A percentile compares a stretch with the other conserved stretches of the same genome.
These are phyloP conservation scores for Meloe dianella DNA, from an alignment of 2,888 invertebrate genomes.

Conservation along the genomic window DNA sequence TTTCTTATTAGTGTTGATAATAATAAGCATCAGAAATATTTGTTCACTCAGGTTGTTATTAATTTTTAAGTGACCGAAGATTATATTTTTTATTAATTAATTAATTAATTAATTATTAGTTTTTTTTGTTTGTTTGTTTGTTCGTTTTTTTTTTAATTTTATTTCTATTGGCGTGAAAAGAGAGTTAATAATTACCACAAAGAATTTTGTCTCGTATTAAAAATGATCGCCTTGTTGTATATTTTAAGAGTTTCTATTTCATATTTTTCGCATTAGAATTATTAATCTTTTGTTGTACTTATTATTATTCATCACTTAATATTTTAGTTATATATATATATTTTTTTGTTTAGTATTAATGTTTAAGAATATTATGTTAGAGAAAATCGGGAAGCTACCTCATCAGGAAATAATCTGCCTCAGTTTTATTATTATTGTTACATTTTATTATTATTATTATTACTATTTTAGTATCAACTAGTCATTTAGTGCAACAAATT, in stretches of 20 bases:
- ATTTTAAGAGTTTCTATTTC: conserved; percentile 18
- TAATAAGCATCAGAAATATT: conserved; percentile 25
- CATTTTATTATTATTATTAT: not conserved
- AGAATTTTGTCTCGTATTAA: too few species aligned
- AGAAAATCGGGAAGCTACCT: conserved; percentile 43
- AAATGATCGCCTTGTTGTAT: not conserved
- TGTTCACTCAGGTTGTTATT: conserved; percentile 41
- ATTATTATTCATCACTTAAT: conserved; percentile 22
- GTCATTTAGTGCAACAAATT: conserved; percentile 50
- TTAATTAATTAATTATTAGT: conserved; percentile 37
- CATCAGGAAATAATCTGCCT: conserved; percentile 47
- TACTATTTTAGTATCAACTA: conserved; percentile 44
- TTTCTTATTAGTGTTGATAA: conserved; percentile 31
- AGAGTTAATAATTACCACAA: too few species aligned
- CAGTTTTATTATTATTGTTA: conserved; percentile 41
- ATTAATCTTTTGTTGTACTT: conserved; percentile 32
- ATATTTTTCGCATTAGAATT: conserved; percentile 19
- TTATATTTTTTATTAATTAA: conserved; percentile 22
- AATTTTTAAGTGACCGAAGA: conserved; percentile 29
- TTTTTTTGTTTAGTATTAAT: conserved; percentile 31
- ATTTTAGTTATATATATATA: too few species aligned
- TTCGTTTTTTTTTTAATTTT: conserved; percentile 29
- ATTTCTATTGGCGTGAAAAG: not conserved
- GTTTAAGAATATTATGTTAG: not conserved
- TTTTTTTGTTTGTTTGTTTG: too few species aligned